Evolutionary conservation across 2,888 invertebrate genomes (phyloP).

Genomic region (Drosophila tripunctata): DNA sequence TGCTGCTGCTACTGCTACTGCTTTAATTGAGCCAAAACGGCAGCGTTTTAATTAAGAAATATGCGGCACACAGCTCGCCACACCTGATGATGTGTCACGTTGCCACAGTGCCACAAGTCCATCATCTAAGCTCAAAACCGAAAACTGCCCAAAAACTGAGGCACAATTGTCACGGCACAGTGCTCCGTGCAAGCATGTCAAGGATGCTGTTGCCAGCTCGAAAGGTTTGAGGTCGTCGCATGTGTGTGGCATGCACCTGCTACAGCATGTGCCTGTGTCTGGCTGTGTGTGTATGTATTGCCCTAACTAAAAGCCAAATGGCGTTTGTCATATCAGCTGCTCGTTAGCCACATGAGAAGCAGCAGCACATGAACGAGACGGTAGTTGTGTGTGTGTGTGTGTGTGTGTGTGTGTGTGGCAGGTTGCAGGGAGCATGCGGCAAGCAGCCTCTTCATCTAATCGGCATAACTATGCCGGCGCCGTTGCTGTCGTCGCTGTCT

Average conservation of each 20-base stretch:
- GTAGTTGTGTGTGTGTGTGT: not conserved
- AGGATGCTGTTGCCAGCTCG: constrained; percentile 66
- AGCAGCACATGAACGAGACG: constrained; percentile 19
- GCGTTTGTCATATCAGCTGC: constrained; percentile 74
- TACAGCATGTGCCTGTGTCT: not conserved
- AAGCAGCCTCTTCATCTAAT: constrained; percentile 55
- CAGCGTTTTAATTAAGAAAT: constrained; percentile 65
- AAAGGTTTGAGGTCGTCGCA: constrained; percentile 17
- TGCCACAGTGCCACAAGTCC: constrained; percentile 23
- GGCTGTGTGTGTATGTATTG: constrained; percentile 18
- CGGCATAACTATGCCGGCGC: constrained; percentile 56
- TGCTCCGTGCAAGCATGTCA: constrained; percentile 66
- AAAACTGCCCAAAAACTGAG: constrained; percentile 15
- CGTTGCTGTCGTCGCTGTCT: constrained; percentile 44
- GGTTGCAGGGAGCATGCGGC: constrained; percentile 2
- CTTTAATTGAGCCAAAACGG: constrained; percentile 60
- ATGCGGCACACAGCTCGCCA: constrained; percentile 17
- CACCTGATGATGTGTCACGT: not conserved
- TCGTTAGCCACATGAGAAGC: constrained; percentile 63
- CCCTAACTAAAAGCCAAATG: constrained; percentile 71
- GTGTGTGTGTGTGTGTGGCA: not conserved
- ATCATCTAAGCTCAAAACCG: constrained; percentile 26
- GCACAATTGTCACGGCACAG: constrained; percentile 68
- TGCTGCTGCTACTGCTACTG: not conserved
- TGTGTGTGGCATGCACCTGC: constrained; percentile 39